phyloP scores from a whole-genome alignment of 2,888 invertebrate genomes.

The Entomobrya multifasciata region DNA sequence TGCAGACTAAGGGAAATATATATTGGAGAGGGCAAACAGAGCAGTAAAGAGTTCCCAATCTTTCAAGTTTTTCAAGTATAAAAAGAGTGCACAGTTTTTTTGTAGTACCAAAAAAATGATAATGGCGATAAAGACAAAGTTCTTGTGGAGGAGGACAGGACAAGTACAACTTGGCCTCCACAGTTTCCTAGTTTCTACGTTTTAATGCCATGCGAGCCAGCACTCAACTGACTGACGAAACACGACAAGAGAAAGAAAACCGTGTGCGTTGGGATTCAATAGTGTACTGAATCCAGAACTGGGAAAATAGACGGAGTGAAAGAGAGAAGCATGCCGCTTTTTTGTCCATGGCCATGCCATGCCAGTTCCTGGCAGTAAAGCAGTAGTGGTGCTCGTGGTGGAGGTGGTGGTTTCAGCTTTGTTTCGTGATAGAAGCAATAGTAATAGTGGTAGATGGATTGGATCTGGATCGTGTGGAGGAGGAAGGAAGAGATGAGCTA shows the following conservation, averaged over 20 bases:
- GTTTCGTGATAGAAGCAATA: neutral
- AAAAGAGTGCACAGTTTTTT: too few species aligned
- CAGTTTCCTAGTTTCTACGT: slow-evolving; percentile 22
- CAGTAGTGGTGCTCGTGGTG: neutral
- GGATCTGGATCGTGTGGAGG: neutral
- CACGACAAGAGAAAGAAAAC: neutral
- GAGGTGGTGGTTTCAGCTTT: neutral
- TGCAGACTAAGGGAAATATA: neutral
- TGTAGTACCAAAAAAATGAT: too few species aligned
- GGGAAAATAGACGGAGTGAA: neutral
- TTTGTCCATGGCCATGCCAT: slow-evolving; percentile 3
- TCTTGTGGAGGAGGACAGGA: too few species aligned
- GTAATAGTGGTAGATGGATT: neutral
- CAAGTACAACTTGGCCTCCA: neutral
- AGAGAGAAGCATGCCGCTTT: slow-evolving; percentile 12
- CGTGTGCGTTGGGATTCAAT: slow-evolving; percentile 6
- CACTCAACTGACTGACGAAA: slow-evolving; percentile 55
- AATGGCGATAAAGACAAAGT: too few species aligned
- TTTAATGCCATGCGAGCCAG: slow-evolving; percentile 56
- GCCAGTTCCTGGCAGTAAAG: neutral
- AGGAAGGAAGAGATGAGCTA: slow-evolving; percentile 32
- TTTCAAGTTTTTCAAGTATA: neutral
- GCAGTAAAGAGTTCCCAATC: neutral
- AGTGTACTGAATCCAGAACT: slow-evolving; percentile 44
- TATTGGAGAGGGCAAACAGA: slow-evolving; percentile 22